Base-by-base conservation (phyloP, 2,113 vertebrate species). In the Rousettus leschenaultii region DNA sequence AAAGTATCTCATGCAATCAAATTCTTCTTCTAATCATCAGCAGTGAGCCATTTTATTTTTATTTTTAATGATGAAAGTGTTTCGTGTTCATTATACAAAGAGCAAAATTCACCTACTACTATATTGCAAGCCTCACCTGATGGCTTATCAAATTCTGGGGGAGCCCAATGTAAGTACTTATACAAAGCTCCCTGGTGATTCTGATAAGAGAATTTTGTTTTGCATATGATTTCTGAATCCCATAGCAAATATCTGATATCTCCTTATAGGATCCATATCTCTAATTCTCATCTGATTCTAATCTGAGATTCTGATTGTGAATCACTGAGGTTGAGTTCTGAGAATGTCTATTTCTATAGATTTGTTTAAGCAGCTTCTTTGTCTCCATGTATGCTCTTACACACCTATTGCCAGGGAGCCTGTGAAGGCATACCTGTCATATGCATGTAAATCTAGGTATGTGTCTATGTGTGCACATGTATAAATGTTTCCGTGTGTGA, bases 61-160 rank as follows among this genome's bases (percentile, higher is more conserved):
- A 88, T 80, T 94, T 92, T 92, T 85, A 73, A 85, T 94, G 26
- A 68, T 83, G 53, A 59, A 57, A 83, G 68, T 83, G 57, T 89
- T 51, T 70, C 80, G n/a, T 83, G 53, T 77, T 92, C 43, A 26
- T 82, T 70, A 28, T 35, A 57, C 35, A 65, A 71, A 51, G 57
- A 91, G 28, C 7, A 61, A 48, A 94, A 43, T 73, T 86, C 79
- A 28, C 13, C 35, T 68, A 40, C 30, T 35, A 4, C 71, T 12
- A 0, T 22, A 38, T 53, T 30, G 45, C 28, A 13, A 30, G 57
- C 33, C 43, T 82, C 22, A 48, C n/a, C 43, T 3, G 6, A 14
- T 2, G 13, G 51, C n/a, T 28, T 70, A 3, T 22, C 40, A 5
- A 55, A 33, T 63, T 55, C n/a, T 51, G 24, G 59, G 28, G 57